Evolutionary conservation across 2,113 vertebrate species (phyloP), one percentile per base, ranked within the genome.

Genomic region (Acrocephalus kingi): DNA sequence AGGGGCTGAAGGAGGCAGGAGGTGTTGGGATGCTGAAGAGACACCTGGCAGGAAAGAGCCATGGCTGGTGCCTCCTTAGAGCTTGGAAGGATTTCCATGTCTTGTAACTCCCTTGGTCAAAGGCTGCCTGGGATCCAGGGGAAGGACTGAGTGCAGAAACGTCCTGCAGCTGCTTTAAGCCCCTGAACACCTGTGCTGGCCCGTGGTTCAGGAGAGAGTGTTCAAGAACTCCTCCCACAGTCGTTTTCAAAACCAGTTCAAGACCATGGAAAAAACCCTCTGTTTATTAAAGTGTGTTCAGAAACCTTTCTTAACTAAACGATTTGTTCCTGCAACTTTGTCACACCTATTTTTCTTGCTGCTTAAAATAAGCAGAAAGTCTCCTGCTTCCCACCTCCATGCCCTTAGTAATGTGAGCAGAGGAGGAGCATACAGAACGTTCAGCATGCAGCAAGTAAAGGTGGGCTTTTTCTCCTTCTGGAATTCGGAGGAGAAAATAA

Each of bases 201-300:
- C 46, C 63, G 33, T 48, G 39, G 1, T 33, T 83, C 64, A 37
- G 54, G 30, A 41, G 16, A 13, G 21, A 31, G 9, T 9, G 4
- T 18, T 84, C 5, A 41, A 41, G 30, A 73, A 27, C 8, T 69
- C 2, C 0, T 58, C 64, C 1, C 3, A 10, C 3, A 10, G 22
- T 35, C 2, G 0, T 67, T 51, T 61, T 6, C 30, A 39, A 63
- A 77, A 90, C 8, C 37, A 17, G 10, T 27, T 73, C 45, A 84
- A 58, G 46, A 84, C 49, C 41, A 25, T 20, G 13, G 64, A 43
- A 37, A 51, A 83, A 43, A 15, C 25, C 7, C 19, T 56, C 31
- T 46, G 11, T 48, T 79, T 67, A 51, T 51, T 74, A 28, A 46
- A 56, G 23, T 30, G 35, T 25, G 19, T 37, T 74, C 64, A 45